Evolutionary conservation across 2,797 vertebrate genomes (phyloP).

Genomic region (Salmo trutta): DNA sequence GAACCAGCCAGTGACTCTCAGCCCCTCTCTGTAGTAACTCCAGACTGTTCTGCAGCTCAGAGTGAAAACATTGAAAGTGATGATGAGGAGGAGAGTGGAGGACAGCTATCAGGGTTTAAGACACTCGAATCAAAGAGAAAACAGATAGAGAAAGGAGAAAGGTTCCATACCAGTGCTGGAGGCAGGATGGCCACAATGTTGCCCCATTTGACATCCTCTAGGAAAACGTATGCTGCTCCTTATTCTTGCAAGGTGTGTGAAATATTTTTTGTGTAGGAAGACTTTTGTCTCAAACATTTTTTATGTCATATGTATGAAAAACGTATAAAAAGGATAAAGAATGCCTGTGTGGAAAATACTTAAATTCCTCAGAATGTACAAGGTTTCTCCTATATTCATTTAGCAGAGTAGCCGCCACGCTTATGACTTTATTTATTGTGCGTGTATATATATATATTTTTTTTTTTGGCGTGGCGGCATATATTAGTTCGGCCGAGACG

Average conservation of each 20-base stretch:
- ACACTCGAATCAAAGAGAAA: neutral
- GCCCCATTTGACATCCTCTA: too few relatives aligned
- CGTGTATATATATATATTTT: too few relatives aligned
- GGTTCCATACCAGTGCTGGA: neutral
- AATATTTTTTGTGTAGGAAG: neutral
- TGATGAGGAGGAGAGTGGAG: neutral
- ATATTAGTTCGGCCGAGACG: too few relatives aligned
- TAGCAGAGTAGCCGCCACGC: too few relatives aligned
- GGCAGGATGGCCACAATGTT: neutral
- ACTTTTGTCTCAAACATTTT: neutral
- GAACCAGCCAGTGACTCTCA: neutral
- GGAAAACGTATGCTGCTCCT: too few relatives aligned
- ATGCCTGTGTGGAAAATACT: too few relatives aligned
- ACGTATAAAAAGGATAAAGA: too few relatives aligned
- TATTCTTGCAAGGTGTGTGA: neutral
- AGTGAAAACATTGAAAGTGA: neutral
- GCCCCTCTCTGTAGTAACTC: neutral
- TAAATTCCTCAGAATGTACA: neutral
- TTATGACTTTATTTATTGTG: too few relatives aligned
- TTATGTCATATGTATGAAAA: too few relatives aligned
- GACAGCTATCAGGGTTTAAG: neutral
- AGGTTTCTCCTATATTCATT: too few relatives aligned
- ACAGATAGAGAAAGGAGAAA: neutral
- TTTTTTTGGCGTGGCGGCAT: too few relatives aligned
- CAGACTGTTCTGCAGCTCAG: neutral